Evolutionary conservation across 92 coral and sea anemone genomes (phyloP).

Genomic region (Epizoanthus stellaris): DNA sequence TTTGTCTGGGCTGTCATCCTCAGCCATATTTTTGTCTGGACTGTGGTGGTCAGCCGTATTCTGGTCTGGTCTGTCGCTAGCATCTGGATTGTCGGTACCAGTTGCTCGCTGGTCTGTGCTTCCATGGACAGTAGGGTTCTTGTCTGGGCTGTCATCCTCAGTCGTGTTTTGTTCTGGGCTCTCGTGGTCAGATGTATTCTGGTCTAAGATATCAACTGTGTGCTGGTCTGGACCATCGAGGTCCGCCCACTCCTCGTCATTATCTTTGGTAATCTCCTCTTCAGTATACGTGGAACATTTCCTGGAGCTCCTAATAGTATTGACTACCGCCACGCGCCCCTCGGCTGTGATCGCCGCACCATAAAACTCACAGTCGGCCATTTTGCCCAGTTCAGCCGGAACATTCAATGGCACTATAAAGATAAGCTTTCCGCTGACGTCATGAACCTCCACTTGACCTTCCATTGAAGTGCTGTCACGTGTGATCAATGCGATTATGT

Average conservation of each 20-base stretch:
- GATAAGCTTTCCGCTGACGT: slow-evolving; percentile 26
- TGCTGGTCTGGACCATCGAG: slow-evolving; percentile 6
- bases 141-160: background rate
- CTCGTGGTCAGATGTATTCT: background rate
- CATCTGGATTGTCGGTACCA: background rate
- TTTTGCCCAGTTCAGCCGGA: background rate
- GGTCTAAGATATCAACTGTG: background rate
- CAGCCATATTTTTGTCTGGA: background rate
- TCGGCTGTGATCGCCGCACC: slow-evolving; percentile 37
- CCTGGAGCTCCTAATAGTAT: background rate
- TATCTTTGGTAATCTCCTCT: background rate
- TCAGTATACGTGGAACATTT: background rate
- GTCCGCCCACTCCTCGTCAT: slow-evolving; percentile 15
- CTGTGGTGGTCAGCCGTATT: background rate
- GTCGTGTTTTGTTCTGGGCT: slow-evolving; percentile 20
- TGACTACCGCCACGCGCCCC: slow-evolving; percentile 36
- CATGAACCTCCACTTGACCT: slow-evolving; percentile 28
- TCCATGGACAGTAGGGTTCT: background rate
- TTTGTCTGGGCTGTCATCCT: background rate
- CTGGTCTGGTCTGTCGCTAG: background rate
- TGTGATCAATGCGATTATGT: slow-evolving; percentile 33
- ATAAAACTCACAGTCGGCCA: slow-evolving; percentile 13
- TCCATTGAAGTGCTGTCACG: slow-evolving; percentile 26
- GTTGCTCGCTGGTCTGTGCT: background rate
- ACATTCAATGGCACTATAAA: slow-evolving; percentile 30